Base-by-base conservation (phyloP, 2,113 vertebrate species). In the Scartelaos histophorus region DNA sequence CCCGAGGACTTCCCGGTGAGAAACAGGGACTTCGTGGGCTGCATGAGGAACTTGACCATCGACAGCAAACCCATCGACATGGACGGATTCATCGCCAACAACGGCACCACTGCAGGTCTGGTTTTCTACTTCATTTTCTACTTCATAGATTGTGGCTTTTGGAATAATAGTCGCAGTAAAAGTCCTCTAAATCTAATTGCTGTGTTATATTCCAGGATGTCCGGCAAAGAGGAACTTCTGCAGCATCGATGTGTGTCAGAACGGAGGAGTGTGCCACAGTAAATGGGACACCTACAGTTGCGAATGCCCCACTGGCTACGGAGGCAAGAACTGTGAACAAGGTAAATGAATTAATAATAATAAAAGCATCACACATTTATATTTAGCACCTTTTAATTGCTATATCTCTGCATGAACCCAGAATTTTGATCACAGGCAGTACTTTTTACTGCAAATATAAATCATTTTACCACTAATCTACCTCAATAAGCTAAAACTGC, bases 241-340 rank as follows among this genome's bases (percentile, higher is more conserved):
- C 1, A 91, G 91, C 0, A 90, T 65, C 9, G 86, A 77, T 16
- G 78, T 93, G 83, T 99, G 98, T 88, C 95, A 95, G 85, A 96
- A 98, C 0, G 96, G 96, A 67, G 96, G 95, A 21, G 94, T 93
- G 0, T 99, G 97, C 7, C 43, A 95, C 74, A 97, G 94, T 89
- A 94, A 92, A 85, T 99, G 98, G 98, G 94, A 93, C 91, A 97
- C 95, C 0, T 96, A 98, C 80, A 89, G 90, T 73, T 99, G 98
- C 0, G 88, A 93, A 66, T 98, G 97, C 62, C 95, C 96, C 0
- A 86, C 94, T 1, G 93, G 87, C 10, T 97, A 94, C 0, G 97
- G 98, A 0, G 97, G 97, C n/a, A 98, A 96, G 80, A 97, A 95
- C 91, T 98, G 98, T 0, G 97, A 98, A 79, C 98, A 97, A 93